Base-by-base conservation (phyloP, 2,113 vertebrate species). In the Axis porcinus region DNA sequence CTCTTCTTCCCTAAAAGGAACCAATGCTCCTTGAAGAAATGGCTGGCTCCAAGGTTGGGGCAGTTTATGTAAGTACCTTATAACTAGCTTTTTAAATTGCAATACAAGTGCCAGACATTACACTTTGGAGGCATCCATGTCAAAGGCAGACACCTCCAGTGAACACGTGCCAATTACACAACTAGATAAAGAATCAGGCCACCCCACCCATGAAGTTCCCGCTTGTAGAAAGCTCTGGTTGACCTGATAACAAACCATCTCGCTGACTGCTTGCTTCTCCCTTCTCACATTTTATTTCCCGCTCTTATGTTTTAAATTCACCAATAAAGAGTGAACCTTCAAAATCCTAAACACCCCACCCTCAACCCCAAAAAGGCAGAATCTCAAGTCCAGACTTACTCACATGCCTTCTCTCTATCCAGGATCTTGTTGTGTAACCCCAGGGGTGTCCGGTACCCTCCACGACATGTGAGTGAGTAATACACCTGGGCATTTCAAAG, bases 351-450 rank as follows among this genome's bases (percentile, higher is more conserved):
- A 36, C 16, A 67, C 33, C 33, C 7, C 17, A 67, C 33, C 64
- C 17, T 67, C 17, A 19, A 67, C 4, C 33, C 33, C 33, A 4
- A 67, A 67, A 67, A 67, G 33, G 30, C 64, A 67, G 64, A 67
- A 36, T 19, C 33, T n/a, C 64, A 21, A 19, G 17, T 67, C 33
- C 64, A 67, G 33, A 67, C 64, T n/a, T 67, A 36, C 62, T 67
- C 62, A n/a, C 4, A 0, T 19, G 30, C 17, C 23, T 1, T n/a
- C 64, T 67, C 33, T 36, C 64, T 67, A n/a, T 5, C 1, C 16
- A 67, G 64, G 64, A 67, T 17, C 16, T 36, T 0, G 4, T 7
- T 36, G 1, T 67, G 64, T 36, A 5, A n/a, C 8, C 7, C 33
- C 15, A 67, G 64, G 33, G 1, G 4, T 17, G 16, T 19, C 64